Evolutionary conservation across 1,140 invertebrate species (phyloP).

Genomic region (Agrilus planipennis): DNA sequence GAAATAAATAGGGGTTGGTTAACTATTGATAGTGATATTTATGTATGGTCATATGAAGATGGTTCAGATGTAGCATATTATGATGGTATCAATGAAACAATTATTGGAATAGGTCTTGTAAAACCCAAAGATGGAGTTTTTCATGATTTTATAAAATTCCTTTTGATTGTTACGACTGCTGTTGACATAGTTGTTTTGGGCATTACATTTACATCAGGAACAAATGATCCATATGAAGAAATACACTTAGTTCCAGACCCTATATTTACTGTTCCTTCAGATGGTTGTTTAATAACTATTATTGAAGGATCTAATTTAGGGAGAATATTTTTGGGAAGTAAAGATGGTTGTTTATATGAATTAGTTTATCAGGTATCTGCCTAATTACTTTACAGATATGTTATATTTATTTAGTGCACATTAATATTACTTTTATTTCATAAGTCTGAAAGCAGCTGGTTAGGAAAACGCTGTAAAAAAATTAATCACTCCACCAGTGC

Average conservation of each 20-base stretch:
- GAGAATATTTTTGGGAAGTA: slow-evolving; percentile 88
- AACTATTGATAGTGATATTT: slow-evolving; percentile 95
- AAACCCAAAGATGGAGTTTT: slow-evolving; percentile 79
- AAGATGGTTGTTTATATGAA: slow-evolving; percentile 92
- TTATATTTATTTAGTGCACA: neutral
- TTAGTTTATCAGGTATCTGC: slow-evolving; percentile 80
- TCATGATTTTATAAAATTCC: slow-evolving; percentile 82
- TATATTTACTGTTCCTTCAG: slow-evolving; percentile 83
- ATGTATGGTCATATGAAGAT: slow-evolving; percentile 90
- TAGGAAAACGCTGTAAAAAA: slow-evolving; percentile 89
- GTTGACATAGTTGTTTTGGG: slow-evolving; percentile 88
- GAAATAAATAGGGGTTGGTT: slow-evolving; percentile 94
- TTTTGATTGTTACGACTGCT: slow-evolving; percentile 82
- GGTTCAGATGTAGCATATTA: slow-evolving; percentile 85
- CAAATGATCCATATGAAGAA: slow-evolving; percentile 46
- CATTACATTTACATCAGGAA: slow-evolving; percentile 37
- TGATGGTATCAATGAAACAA: slow-evolving; percentile 83
- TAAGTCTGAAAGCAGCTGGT: slow-evolving; percentile 82
- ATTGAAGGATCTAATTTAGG: slow-evolving; percentile 73
- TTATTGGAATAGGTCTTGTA: slow-evolving; percentile 75
- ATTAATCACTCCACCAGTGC: slow-evolving; percentile 85
- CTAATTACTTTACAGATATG: neutral
- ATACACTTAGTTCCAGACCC: slow-evolving; percentile 90
- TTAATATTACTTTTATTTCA: too few species aligned
- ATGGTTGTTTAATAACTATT: slow-evolving; percentile 76